A percentile compares a stretch with the other conserved stretches of the same genome.
Conservation (phyloP, 2,797 vertebrate species). For the Hephaestus fuliginosus region DNA sequence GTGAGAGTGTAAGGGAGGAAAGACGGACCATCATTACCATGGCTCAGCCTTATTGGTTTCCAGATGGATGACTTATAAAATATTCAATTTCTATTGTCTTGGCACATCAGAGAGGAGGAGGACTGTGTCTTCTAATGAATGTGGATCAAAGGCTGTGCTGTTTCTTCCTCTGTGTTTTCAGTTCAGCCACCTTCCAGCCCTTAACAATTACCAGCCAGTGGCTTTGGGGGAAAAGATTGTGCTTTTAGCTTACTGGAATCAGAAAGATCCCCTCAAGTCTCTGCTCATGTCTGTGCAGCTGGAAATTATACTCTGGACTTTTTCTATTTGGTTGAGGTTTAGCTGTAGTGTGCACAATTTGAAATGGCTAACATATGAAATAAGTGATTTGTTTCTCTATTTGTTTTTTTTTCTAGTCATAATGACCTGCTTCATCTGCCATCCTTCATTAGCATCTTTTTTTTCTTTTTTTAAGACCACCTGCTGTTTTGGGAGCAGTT, state of each 20-base stretch:
- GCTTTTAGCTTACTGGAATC: constrained; percentile 17
- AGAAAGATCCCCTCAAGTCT: constrained; percentile 10
- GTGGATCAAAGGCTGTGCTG: constrained; percentile 53
- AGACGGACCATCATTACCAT: constrained; percentile 46
- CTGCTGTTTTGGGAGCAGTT: not conserved
- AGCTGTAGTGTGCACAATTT: not conserved
- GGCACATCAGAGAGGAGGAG: constrained; percentile 50
- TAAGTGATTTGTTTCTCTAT: not conserved
- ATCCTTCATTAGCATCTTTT: not conserved
- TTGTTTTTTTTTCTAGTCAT: too few relatives aligned
- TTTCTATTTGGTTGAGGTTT: constrained; percentile 2
- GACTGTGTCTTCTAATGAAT: constrained; percentile 47
- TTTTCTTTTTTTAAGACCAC: not conserved
- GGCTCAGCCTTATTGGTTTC: constrained; percentile 69
- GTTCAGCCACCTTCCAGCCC: constrained; percentile 14
- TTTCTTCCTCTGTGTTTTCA: constrained; percentile 12
- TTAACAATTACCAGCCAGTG: constrained; percentile 27
- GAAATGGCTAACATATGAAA: not conserved
- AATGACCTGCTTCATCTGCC: not conserved
- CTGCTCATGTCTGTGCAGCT: constrained; percentile 11
- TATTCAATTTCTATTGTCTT: constrained; percentile 74
- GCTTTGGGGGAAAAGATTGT: constrained; percentile 14
- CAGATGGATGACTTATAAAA: constrained; percentile 72
- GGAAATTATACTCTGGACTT: not conserved
- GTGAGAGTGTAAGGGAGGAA: constrained; percentile 26